Evolutionary conservation across 2,888 invertebrate genomes (phyloP).

Genomic region (Drosophila cyrtoloma): DNA sequence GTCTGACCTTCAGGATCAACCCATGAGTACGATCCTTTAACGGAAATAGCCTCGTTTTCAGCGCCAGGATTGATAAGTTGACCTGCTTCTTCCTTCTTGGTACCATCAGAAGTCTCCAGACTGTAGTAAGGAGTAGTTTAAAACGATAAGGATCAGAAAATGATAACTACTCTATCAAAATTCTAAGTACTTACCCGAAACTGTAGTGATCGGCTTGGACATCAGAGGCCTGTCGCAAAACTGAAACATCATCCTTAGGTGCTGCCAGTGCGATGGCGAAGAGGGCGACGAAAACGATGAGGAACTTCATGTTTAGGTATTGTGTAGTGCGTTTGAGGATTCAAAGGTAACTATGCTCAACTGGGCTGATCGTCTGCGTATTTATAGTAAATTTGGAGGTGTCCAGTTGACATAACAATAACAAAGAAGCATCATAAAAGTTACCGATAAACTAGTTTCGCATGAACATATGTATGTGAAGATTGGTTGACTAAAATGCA

Average conservation of each 20-base stretch:
- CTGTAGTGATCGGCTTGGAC: conserved; percentile 82
- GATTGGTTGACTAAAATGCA: conserved; percentile 24
- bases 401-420: neutral
- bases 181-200: conserved; percentile 19
- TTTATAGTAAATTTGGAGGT: conserved; percentile 27
- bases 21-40: conserved; percentile 83
- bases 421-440: conserved; percentile 12
- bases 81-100: conserved; percentile 48
- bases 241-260: conserved; percentile 32
- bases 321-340: conserved; percentile 50
- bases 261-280: conserved; percentile 73
- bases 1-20: conserved; percentile 86
- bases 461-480: neutral
- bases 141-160: rapidly evolving
- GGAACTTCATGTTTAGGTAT: conserved; percentile 68
- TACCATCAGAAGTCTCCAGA: conserved; percentile 83
- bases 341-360: conserved; percentile 49
- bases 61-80: conserved; percentile 72
- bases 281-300: conserved; percentile 75
- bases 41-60: conserved; percentile 69
- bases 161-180: conserved; percentile 73
- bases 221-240: conserved; percentile 20
- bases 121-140: neutral
- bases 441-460: conserved; percentile 40
- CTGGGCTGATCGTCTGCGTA: conserved; percentile 11